A percentile compares a stretch with the other conserved stretches of the same genome.
Conservation (phyloP, 2,888 invertebrate genomes). For the Megaustenia siamemsis region DNA sequence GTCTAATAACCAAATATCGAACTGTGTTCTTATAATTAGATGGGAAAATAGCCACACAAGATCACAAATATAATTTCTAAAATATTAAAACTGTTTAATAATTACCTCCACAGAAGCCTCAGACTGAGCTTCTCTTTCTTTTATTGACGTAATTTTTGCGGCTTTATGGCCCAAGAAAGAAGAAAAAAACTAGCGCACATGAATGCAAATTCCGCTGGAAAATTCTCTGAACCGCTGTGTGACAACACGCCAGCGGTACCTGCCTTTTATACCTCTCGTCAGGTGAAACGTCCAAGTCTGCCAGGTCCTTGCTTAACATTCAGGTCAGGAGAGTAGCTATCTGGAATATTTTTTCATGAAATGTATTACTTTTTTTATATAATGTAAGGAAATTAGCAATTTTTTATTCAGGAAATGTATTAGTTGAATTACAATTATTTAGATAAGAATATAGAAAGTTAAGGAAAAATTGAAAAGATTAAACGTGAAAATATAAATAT, state of each 20-base stretch:
- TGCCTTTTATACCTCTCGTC: not conserved
- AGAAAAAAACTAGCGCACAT: conserved; percentile 52
- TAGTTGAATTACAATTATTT: not conserved
- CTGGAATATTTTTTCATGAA: not conserved
- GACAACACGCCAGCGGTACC: not conserved
- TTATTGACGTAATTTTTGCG: conserved; percentile 74
- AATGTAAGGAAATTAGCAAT: not conserved
- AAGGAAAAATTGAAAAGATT: not conserved
- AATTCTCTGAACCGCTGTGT: not conserved
- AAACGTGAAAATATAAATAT: not conserved
- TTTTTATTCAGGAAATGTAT: not conserved
- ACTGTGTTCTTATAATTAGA: too few species aligned
- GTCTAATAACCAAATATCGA: too few species aligned
- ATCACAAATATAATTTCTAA: too few species aligned
- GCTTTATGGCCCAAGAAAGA: conserved; percentile 59
- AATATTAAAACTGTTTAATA: not conserved
- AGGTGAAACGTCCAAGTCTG: not conserved
- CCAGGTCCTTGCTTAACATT: not conserved
- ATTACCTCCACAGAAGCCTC: conserved; percentile 69
- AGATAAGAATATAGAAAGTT: not conserved
- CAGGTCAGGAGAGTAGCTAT: not conserved
- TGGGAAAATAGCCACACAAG: too few species aligned
- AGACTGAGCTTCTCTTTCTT: conserved; percentile 65
- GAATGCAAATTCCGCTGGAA: not conserved
- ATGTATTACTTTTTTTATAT: too few species aligned